Evolutionary conservation across 2,888 invertebrate species (phyloP), one percentile per base, ranked within the genome.

Genomic region (Timandra comae): DNA sequence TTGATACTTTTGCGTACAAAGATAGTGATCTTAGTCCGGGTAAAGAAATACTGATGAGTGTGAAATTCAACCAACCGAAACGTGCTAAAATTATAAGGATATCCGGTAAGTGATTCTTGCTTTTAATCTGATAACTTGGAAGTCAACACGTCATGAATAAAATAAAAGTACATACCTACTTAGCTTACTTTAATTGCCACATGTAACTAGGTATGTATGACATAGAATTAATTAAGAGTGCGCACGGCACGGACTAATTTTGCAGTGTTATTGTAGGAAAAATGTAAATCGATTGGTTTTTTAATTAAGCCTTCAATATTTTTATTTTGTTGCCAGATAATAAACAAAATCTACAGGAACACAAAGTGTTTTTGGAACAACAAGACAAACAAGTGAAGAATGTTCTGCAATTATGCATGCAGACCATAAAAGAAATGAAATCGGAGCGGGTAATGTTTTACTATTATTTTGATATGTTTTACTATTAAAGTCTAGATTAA

Each of bases 351-450:
- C 36, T 74, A 1, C 63, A 64, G 34, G 65, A 74, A 35, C 54
- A 71, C 9, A 70, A 61, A 36, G 42, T 52, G 5, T 43, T 65
- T 41, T 29, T 73, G 38, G 67, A 73, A 31, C 52, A 62, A 13
- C 65, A 69, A 43, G 66, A 75, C 33, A 51, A 60, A 22, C 66
- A 71, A 42, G 58, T 73, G 5, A 66, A 69, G 38, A 69, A 62
- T 40, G 63, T 77, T 2, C 40, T 77, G 2, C 55, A 68, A 7
- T 27, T 70, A 28, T 76, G 73, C 46, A 65, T 72, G 63, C 65
- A 59, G 5, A 66, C 68, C 1, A 65, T 77, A 29, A 68, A 65
- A 29, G 65, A 72, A 36, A 63, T 74, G 54, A 75, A 71, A 43
- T 42, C 63, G 0, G 61, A 58, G 2, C 33, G 60, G 53, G 73